Evolutionary conservation across 2,888 invertebrate genomes (phyloP).

Genomic region (Endotricha flammealis): DNA sequence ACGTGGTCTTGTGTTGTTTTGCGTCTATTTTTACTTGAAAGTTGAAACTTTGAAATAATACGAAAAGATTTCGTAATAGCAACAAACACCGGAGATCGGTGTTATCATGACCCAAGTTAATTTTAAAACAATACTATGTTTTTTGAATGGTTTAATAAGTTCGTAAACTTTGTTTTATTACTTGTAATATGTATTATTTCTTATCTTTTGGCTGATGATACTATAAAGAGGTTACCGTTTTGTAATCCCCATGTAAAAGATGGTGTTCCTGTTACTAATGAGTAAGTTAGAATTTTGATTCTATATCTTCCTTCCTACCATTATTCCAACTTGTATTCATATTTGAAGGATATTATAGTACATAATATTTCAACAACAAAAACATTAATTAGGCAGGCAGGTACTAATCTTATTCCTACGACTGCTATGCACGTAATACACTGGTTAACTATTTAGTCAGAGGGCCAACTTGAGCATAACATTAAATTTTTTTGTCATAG

Average conservation of each 20-base stretch:
- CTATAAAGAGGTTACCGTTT: slow-evolving; percentile 62
- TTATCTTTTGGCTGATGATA: slow-evolving; percentile 58
- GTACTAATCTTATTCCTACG: no score
- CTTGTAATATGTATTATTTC: slow-evolving; percentile 52
- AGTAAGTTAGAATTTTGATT: slow-evolving; percentile 46
- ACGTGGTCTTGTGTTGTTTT: slow-evolving; percentile 39
- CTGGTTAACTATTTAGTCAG: no score
- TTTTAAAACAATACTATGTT: slow-evolving; percentile 61
- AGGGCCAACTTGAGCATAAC: no score
- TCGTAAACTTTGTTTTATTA: slow-evolving; percentile 55
- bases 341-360: no score
- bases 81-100: slow-evolving; percentile 35
- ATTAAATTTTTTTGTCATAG: no score
- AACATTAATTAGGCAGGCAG: no score
- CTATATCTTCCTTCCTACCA: slow-evolving; percentile 1
- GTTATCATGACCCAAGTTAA: slow-evolving; percentile 62
- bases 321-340: neutral
- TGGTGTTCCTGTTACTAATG: slow-evolving; percentile 40
- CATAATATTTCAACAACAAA: no score
- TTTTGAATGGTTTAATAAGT: slow-evolving; percentile 67
- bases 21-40: slow-evolving; percentile 22
- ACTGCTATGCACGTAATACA: no score
- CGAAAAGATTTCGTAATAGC: slow-evolving; percentile 45
- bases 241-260: slow-evolving; percentile 61
- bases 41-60: slow-evolving; percentile 29